phyloP scores from a whole-genome alignment of 2,113 vertebrate genomes.

The Psilopogon haemacephalus region DNA sequence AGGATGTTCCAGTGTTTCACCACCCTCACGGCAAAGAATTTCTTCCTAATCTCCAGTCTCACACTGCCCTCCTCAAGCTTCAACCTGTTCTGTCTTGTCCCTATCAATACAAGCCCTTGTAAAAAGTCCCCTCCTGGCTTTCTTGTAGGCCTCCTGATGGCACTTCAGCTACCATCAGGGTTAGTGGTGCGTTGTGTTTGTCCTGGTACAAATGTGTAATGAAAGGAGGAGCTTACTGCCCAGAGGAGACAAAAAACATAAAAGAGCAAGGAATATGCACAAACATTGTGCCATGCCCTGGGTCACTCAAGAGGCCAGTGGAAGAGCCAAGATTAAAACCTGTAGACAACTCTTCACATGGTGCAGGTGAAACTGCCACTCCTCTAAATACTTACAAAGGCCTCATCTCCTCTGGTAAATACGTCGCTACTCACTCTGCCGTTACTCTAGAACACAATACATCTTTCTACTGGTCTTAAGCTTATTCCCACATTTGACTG shows the following conservation, averaged over 20 bases:
- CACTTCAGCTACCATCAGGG: background rate
- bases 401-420: background rate
- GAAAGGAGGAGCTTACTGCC: background rate
- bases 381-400: background rate
- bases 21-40: no score
- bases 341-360: background rate
- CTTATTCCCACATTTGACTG: background rate
- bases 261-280: background rate
- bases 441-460: background rate
- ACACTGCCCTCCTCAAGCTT: no score
- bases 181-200: background rate
- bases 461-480: background rate
- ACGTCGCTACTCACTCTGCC: background rate
- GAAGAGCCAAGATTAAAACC: background rate
- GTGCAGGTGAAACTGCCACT: background rate
- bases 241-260: background rate
- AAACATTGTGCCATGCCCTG: accelerated
- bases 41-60: no score
- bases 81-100: no score
- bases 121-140: no score
- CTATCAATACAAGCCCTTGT: no score
- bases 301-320: background rate
- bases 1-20: no score
- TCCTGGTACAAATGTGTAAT: background rate
- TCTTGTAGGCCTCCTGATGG: no score